A percentile compares a stretch with the other conserved stretches of the same genome.
Evolutionary conservation across 2,888 invertebrate genomes (phyloP).

Genomic region (Artemia sinica): DNA sequence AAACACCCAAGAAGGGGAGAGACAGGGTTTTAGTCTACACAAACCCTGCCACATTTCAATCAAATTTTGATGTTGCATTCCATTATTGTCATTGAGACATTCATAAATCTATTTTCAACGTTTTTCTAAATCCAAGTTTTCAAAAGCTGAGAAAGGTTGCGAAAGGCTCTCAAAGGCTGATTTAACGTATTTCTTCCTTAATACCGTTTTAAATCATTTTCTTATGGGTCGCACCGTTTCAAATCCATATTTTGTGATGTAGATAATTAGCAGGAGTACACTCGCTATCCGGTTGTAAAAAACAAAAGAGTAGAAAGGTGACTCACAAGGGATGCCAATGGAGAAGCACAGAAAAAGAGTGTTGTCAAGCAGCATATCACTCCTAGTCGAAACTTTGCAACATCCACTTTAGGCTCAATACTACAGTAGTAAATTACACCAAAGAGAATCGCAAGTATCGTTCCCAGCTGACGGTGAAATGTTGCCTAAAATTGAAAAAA

Average conservation of each 20-base stretch:
- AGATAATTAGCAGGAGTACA: background rate
- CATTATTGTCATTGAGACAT: too few relatives aligned
- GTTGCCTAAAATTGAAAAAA: constrained; percentile 32
- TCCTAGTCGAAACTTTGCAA: constrained; percentile 46
- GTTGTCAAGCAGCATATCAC: constrained; percentile 47
- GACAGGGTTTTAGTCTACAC: too few relatives aligned
- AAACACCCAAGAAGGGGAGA: too few relatives aligned
- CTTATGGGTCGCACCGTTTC: too few relatives aligned
- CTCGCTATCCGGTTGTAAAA: background rate
- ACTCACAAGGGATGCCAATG: constrained; percentile 51
- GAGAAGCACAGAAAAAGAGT: constrained; percentile 61
- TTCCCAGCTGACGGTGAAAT: constrained; percentile 44
- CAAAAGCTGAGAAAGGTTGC: too few relatives aligned
- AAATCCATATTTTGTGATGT: background rate
- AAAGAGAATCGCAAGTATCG: constrained; percentile 38
- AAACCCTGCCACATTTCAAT: too few relatives aligned
- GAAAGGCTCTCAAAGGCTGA: too few relatives aligned
- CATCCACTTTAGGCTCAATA: constrained; percentile 37
- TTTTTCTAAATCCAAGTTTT: too few relatives aligned
- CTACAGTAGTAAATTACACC: constrained; percentile 35
- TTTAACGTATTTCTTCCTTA: too few relatives aligned
- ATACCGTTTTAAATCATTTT: too few relatives aligned
- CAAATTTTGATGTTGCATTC: too few relatives aligned
- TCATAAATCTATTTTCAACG: too few relatives aligned
- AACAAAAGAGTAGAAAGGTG: background rate